Evolutionary conservation across 2,888 invertebrate species (phyloP).

Genomic region (Craniophora ligustri): DNA sequence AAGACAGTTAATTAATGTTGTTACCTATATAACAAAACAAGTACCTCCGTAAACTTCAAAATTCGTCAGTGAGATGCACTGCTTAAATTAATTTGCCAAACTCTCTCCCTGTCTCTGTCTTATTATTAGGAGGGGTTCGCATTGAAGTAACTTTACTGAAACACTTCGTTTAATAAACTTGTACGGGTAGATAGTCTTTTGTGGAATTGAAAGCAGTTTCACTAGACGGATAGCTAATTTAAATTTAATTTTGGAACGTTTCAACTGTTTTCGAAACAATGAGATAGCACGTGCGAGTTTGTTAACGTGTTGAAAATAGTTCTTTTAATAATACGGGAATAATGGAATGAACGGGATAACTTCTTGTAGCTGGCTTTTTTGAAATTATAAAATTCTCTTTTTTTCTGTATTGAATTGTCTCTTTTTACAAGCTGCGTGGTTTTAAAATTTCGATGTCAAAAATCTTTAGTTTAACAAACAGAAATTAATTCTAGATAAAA

Average conservation of each 20-base stretch:
- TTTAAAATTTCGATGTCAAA: too few relatives aligned
- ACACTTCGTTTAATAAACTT: slow-evolving; percentile 52
- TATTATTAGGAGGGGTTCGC: slow-evolving; percentile 53
- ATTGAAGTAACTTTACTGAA: slow-evolving; percentile 47
- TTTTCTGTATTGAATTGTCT: neutral
- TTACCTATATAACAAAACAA: slow-evolving; percentile 35
- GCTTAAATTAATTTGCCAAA: slow-evolving; percentile 58
- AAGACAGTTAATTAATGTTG: slow-evolving; percentile 26
- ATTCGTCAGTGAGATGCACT: slow-evolving; percentile 48
- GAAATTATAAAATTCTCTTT: neutral
- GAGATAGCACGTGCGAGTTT: slow-evolving; percentile 8
- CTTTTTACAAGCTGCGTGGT: too few relatives aligned
- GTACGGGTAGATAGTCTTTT: slow-evolving; percentile 42
- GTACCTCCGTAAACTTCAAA: slow-evolving; percentile 32
- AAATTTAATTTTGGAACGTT: slow-evolving; percentile 50
- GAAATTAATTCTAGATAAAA: too few relatives aligned
- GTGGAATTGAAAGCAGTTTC: slow-evolving; percentile 51
- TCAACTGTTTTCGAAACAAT: slow-evolving; percentile 39
- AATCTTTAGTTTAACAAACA: too few relatives aligned
- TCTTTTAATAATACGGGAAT: slow-evolving; percentile 1
- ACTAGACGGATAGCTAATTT: slow-evolving; percentile 54
- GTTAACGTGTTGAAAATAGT: slow-evolving; percentile 4
- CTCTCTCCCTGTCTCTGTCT: slow-evolving; percentile 43
- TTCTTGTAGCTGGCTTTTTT: neutral
- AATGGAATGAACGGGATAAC: neutral